These are phyloP conservation scores for Portevinia maculata DNA, from an alignment of 2,888 invertebrate genomes.

Conservation along the genomic window DNA sequence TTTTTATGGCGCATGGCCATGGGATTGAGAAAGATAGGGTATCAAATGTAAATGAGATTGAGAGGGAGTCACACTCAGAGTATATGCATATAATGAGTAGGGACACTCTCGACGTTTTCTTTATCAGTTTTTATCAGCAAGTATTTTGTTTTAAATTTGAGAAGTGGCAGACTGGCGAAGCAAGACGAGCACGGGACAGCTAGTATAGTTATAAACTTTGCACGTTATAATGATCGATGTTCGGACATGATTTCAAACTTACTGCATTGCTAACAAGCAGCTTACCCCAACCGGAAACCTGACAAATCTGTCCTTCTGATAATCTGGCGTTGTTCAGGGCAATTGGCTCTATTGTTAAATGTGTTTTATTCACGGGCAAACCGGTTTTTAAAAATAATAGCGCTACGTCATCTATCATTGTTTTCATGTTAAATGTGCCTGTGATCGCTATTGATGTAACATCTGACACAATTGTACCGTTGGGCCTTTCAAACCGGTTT, in stretches of 20 bases:
- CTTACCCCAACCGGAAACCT: constrained; percentile 81
- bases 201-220: too few relatives aligned
- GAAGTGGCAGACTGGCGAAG: too few relatives aligned
- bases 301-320: constrained; percentile 77
- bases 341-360: constrained; percentile 77
- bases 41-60: too few relatives aligned
- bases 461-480: constrained; percentile 78
- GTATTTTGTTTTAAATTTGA: too few relatives aligned
- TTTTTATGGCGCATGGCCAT: too few relatives aligned
- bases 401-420: constrained; percentile 80
- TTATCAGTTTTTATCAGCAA: too few relatives aligned
- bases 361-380: constrained; percentile 75
- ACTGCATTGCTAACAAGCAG: neutral
- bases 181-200: too few relatives aligned
- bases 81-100: too few relatives aligned
- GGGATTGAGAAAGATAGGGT: too few relatives aligned
- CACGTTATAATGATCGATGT: too few relatives aligned
- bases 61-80: too few relatives aligned
- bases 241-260: neutral
- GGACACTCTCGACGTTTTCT: too few relatives aligned
- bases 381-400: constrained; percentile 78
- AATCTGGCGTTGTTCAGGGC: constrained; percentile 73
- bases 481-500: constrained; percentile 78
- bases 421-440: constrained; percentile 78
- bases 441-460: constrained; percentile 78